phyloP scores from a whole-genome alignment of 2,113 vertebrate genomes.

The Phalacrocorax brasilianus region DNA sequence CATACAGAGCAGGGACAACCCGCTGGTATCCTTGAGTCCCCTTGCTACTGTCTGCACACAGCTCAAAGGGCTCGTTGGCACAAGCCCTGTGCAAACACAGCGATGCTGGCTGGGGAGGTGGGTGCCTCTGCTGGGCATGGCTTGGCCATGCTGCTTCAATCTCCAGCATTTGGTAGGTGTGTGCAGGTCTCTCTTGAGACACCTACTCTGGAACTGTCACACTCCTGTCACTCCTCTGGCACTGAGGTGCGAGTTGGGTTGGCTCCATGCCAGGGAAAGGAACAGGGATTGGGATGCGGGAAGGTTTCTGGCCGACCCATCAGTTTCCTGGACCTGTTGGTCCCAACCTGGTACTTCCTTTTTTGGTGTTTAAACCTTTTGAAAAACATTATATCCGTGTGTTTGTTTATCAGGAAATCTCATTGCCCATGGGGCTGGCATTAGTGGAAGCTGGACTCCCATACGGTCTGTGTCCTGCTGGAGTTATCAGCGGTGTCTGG shows the following conservation, averaged over 20 bases:
- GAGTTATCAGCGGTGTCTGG: neutral
- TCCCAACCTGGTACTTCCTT: neutral
- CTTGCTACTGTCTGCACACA: neutral
- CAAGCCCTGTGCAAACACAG: neutral
- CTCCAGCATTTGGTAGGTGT: neutral
- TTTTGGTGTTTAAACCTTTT: neutral
- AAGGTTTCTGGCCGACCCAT: neutral
- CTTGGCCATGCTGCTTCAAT: neutral
- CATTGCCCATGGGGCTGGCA: neutral
- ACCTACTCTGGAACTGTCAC: neutral
- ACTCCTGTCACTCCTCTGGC: neutral
- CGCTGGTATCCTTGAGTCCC: neutral
- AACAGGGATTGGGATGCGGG: neutral
- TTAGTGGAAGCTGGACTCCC: neutral
- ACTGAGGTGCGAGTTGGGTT: neutral
- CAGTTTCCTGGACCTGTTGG: neutral
- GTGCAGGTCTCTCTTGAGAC: neutral
- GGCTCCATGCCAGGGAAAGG: neutral
- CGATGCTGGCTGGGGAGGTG: neutral
- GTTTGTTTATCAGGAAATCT: neutral
- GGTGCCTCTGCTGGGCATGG: neutral
- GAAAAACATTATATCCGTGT: rapidly evolving
- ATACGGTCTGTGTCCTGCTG: neutral
- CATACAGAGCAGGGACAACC: neutral
- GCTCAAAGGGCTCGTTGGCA: neutral